Base-by-base conservation (phyloP, 2,888 invertebrate species). In the Rhimphoctona megacephalus region DNA sequence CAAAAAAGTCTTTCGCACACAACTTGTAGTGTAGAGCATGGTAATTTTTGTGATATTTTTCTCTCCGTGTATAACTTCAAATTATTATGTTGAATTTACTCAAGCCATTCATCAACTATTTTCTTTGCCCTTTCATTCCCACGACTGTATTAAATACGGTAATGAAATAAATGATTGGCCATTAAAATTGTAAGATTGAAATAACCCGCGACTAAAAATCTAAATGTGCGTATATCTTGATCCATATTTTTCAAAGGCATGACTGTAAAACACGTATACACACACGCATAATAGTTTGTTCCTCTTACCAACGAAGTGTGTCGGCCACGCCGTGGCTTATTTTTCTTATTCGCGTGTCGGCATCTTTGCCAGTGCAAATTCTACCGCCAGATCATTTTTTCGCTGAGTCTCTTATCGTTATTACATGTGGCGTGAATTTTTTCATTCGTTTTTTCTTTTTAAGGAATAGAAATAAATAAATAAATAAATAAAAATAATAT, bases 251-350 rank as follows among this genome's bases (percentile, higher is more conserved):
- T 77, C 79, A 81, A 67, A 79, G 83, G 69, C 81, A 81, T 73
- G 81, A 83, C 57, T 83, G 49, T 46, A 64, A 54, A 64, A 72
- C 61, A 66, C 46, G 22, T 52, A 49, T 61, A 46, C 70, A 36
- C 54, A 52, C 80, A 85, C 82, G 83, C 86, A 78, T 73, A 88
- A 89, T 85, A 87, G 88, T 88, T 88, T 89, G 93, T 89, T 92
- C 93, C 89, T 93, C 91, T 93, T 93, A 92, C 92, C 91, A 93
- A 93, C 92, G 87, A 90, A 93, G 91, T 93, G 93, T 92, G 89
- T 92, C 93, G 91, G 92, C 92, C 88, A 93, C 93, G 91, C 91
- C 91, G 90, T 89, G 90, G 91, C 90, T 69, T 90, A 91, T 91
- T 88, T 77, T 77, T 70, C 81, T 79, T 77, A 80, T 67, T 83